Evolutionary conservation across 2,888 invertebrate species (phyloP).

Genomic region (Autographa gamma): DNA sequence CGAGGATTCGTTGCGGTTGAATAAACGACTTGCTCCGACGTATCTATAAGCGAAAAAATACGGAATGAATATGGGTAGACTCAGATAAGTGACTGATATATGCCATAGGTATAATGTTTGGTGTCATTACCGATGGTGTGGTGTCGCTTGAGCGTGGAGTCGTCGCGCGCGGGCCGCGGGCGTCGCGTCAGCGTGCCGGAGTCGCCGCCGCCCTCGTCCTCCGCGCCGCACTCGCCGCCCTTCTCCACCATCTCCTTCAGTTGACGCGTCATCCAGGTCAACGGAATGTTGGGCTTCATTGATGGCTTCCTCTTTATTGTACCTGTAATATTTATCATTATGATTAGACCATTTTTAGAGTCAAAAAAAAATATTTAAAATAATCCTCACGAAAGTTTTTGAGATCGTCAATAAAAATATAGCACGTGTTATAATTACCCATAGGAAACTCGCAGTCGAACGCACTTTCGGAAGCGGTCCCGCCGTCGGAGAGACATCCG

Average conservation of each 20-base stretch:
- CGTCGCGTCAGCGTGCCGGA: slow-evolving; percentile 87
- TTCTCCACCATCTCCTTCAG: slow-evolving; percentile 96
- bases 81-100: neutral
- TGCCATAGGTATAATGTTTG: no score
- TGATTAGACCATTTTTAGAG: neutral
- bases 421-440: slow-evolving; percentile 78
- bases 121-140: slow-evolving; percentile 68
- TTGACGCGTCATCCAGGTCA: slow-evolving; percentile 96
- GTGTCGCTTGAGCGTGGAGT: slow-evolving; percentile 82
- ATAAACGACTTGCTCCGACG: slow-evolving; percentile 68
- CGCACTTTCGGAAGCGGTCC: slow-evolving; percentile 91
- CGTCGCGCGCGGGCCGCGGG: slow-evolving; percentile 75
- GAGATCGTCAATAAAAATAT: neutral
- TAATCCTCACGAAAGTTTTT: no score
- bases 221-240: slow-evolving; percentile 72
- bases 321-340: slow-evolving; percentile 76
- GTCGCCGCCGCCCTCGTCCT: slow-evolving; percentile 86
- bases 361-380: no score
- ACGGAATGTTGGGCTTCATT: slow-evolving; percentile 96
- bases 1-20: slow-evolving; percentile 61
- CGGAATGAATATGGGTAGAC: neutral
- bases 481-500: slow-evolving; percentile 95
- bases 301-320: slow-evolving; percentile 98
- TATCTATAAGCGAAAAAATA: slow-evolving; percentile 63
- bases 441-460: slow-evolving; percentile 93